A percentile compares a stretch with the other conserved stretches of the same genome.
These are phyloP conservation scores for Arothron firmamentum DNA, from an alignment of 2,113 vertebrate genomes.

Conservation along the genomic window DNA sequence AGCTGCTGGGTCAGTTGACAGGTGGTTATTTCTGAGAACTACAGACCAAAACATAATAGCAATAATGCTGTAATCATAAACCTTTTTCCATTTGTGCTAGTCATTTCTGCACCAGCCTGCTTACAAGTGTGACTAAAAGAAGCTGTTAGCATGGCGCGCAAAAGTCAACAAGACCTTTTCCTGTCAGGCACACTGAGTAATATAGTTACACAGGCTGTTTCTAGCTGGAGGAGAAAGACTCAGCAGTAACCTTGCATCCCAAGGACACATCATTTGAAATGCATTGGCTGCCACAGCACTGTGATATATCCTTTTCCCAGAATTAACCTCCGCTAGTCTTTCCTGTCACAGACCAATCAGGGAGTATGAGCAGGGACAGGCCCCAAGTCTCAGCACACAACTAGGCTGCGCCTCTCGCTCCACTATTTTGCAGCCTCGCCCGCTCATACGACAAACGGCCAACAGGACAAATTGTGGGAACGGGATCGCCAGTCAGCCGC, in stretches of 20 bases:
- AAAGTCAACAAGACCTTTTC: constrained; percentile 50
- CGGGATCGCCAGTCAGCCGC: constrained; percentile 20
- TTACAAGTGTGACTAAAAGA: constrained; percentile 9
- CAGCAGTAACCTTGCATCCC: constrained; percentile 66
- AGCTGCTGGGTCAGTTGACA: constrained; percentile 2
- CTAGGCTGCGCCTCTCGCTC: constrained; percentile 14
- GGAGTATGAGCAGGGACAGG: constrained; percentile 53
- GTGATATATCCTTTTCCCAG: constrained; percentile 60
- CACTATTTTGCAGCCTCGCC: constrained; percentile 17
- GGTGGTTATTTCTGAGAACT: no score
- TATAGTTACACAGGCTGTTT: constrained; percentile 36
- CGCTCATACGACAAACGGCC: constrained; percentile 18
- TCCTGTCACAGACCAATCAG: constrained; percentile 59
- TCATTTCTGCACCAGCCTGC: not conserved
- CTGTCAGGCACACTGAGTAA: constrained; percentile 36
- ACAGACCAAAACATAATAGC: constrained; percentile 3
- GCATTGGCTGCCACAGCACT: constrained; percentile 66
- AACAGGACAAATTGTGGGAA: constrained; percentile 45
- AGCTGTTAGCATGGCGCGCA: constrained; percentile 21
- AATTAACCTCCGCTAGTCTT: constrained; percentile 67
- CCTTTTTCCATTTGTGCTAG: not conserved
- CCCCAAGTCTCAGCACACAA: constrained; percentile 40
- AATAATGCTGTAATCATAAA: constrained; percentile 3
- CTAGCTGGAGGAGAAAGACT: constrained; percentile 24
- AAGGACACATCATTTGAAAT: constrained; percentile 77